Evolutionary conservation across 2,888 invertebrate species (phyloP), one percentile per base, ranked within the genome.

Genomic region (Nematopogon swammerdamellus): DNA sequence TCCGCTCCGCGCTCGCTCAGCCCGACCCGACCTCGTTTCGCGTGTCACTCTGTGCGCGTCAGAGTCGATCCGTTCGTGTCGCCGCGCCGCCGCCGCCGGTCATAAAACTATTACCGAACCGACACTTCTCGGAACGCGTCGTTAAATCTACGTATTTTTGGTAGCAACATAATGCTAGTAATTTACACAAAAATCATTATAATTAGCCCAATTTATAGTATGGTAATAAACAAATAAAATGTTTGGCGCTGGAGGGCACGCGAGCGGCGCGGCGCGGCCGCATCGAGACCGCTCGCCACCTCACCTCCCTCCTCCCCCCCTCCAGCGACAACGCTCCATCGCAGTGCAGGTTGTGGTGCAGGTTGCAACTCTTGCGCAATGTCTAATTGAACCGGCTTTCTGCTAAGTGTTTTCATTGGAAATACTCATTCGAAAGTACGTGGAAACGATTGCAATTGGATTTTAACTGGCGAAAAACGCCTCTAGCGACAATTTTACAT

Each of bases 61-160:
- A 6, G 5, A 25, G 25, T 25, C 25, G 5, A 25, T 25, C 25
- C 4, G 25, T 55, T 59, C 59, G 60, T 63, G 60, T 56, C 62
- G 69, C 69, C 70, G 63, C 55, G 67, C 68, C 71, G 61, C 54
- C 19, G 18, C 11, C 18, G 36, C 45, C 16, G 20, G 57, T 59
- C 58, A 46, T 25, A 29, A 25, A 47, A 25, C 59, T 59, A 63
- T 65, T 67, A 61, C 60, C 57, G 54, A 6, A 14, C 66, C 61
- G 68, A 67, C 67, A 67, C 60, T 77, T 79, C 79, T 70, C 61
- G 71, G 79, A 77, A 79, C 69, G 72, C 72, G 63, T 79, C 75
- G 77, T 79, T 79, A 76, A 76, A 74, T 70, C 74, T 72, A 74
- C 72, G 74, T 77, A 77, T 75, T 71, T 79, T 79, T 77, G 79